Conservation (phyloP, 2,113 vertebrate species). For the Ceratotherium simum region DNA sequence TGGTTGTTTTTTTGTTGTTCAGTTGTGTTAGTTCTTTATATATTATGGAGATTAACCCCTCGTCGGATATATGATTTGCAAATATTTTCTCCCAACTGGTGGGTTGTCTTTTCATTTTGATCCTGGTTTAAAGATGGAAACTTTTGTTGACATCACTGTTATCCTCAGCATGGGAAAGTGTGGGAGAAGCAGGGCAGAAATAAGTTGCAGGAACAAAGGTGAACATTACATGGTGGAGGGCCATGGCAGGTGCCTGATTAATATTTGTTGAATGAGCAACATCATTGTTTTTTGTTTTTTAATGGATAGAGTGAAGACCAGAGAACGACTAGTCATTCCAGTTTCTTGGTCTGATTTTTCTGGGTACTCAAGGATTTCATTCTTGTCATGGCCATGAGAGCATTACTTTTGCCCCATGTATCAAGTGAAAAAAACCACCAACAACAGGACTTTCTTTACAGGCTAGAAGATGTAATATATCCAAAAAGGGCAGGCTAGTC, state of each 20-base stretch:
- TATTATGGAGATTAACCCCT: too few species aligned
- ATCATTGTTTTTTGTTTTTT: not conserved
- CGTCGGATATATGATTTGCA: too few species aligned
- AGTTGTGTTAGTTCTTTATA: too few species aligned
- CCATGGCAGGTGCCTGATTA: not conserved
- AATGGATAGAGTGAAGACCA: not conserved
- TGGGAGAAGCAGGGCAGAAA: conserved; percentile 11
- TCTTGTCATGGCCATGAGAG: not conserved
- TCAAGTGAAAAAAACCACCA: not conserved
- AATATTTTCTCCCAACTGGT: too few species aligned
- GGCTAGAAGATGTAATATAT: conserved; percentile 3
- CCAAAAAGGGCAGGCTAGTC: not conserved
- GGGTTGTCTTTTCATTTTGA: too few species aligned
- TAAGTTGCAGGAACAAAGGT: conserved; percentile 1
- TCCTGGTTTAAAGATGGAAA: not conserved
- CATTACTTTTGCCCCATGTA: conserved; percentile 14
- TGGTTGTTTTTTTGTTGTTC: too few species aligned
- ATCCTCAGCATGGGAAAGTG: not conserved
- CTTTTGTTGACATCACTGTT: not conserved
- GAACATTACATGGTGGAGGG: not conserved
- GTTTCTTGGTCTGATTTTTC: conserved; percentile 54
- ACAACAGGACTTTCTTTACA: conserved; percentile 37
- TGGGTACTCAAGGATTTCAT: conserved; percentile 11
- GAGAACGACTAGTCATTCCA: not conserved
- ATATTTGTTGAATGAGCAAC: not conserved